Percentiles rank a stretch among this genome's conserved stretches.
Evolutionary conservation across 2,888 invertebrate genomes (phyloP).

Genomic region (Drosophila rubida): DNA sequence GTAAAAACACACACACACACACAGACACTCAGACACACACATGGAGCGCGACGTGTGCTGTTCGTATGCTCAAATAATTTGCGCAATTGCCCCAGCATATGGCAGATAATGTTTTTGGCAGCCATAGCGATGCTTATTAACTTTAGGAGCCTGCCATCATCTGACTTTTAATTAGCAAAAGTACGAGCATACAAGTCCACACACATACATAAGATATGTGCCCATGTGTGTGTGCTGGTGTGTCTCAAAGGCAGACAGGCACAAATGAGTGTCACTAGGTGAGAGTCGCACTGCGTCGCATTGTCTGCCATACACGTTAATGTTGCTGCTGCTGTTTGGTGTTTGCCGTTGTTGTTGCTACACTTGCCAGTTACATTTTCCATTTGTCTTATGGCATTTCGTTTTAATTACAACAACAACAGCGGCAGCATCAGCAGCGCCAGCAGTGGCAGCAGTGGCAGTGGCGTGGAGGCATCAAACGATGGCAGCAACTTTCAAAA

Average conservation of each 20-base stretch:
- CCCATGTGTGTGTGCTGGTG: conserved; percentile 9
- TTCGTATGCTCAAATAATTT: conserved; percentile 55
- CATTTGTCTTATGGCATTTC: conserved; percentile 80
- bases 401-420: conserved; percentile 79
- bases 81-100: conserved; percentile 57
- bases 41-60: conserved; percentile 15
- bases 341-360: conserved; percentile 50
- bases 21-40: background rate
- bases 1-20: conserved; percentile 8
- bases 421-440: conserved; percentile 29
- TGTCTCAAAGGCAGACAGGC: conserved; percentile 42
- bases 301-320: conserved; percentile 46
- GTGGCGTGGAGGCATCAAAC: conserved; percentile 46
- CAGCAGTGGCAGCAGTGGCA: conserved; percentile 21
- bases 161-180: conserved; percentile 62
- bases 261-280: conserved; percentile 79
- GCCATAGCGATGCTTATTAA: conserved; percentile 48
- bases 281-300: conserved; percentile 68
- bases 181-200: conserved; percentile 25
- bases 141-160: conserved; percentile 43
- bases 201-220: conserved; percentile 22
- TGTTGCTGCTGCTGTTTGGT: conserved; percentile 8
- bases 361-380: conserved; percentile 79
- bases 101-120: conserved; percentile 59
- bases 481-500: conserved; percentile 75